Evolutionary conservation across 1,140 invertebrate species (phyloP).

Genomic region (Brachionus rotundiformis): DNA sequence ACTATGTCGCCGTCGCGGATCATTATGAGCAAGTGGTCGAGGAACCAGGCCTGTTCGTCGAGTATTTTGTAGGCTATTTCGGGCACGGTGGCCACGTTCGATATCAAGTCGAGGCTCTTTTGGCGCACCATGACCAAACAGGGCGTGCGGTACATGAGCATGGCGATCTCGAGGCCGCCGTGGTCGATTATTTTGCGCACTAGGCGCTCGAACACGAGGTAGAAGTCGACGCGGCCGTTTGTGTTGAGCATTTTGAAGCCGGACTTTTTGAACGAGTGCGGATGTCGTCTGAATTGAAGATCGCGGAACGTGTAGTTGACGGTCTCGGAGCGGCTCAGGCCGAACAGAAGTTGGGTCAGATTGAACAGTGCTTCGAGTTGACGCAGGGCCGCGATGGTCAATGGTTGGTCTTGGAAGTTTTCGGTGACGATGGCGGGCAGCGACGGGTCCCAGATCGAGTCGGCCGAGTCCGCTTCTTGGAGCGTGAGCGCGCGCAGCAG

Average conservation of each 20-base stretch:
- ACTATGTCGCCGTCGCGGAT: constrained; percentile 46
- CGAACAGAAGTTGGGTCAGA: constrained; percentile 42
- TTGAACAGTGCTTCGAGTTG: constrained; percentile 48
- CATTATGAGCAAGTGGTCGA: constrained; percentile 20
- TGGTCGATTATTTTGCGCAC: not conserved
- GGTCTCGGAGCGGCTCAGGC: not conserved
- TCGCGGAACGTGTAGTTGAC: constrained; percentile 48
- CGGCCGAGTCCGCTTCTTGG: not conserved
- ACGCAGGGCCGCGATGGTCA: not conserved
- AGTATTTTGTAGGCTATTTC: not conserved
- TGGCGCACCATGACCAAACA: not conserved
- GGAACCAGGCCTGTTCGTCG: not conserved
- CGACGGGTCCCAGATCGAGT: constrained; percentile 11
- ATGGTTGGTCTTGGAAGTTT: not conserved
- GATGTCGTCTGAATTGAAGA: not conserved
- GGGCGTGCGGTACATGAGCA: constrained; percentile 40
- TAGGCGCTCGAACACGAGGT: not conserved
- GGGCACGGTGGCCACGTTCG: constrained; percentile 17
- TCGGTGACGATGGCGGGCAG: not conserved
- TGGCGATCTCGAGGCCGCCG: not conserved
- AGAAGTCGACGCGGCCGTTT: not conserved
- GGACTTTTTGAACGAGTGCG: constrained; percentile 15
- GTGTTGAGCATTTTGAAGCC: not conserved
- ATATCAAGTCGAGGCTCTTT: constrained; percentile 43
- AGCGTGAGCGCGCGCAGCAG: constrained; percentile 9